These are phyloP conservation scores for Mesembrinibis cayennensis DNA, from an alignment of 2,113 vertebrate genomes.

Conservation along the genomic window DNA sequence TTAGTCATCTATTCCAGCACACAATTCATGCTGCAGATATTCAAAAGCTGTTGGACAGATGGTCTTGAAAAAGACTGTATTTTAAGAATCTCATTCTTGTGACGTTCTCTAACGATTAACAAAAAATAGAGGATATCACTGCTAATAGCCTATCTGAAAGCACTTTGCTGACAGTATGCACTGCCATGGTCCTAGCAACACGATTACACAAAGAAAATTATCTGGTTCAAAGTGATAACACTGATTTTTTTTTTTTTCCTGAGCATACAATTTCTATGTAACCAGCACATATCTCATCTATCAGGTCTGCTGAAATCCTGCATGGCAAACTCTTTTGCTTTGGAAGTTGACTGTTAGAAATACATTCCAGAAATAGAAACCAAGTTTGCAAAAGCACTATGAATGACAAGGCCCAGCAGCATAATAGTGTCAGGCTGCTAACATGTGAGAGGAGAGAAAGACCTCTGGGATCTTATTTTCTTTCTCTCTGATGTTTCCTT, in stretches of 20 bases:
- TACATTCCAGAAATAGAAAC: not conserved
- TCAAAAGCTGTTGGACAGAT: not conserved
- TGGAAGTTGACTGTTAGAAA: not conserved
- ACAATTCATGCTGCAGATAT: not conserved
- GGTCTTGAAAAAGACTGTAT: not conserved
- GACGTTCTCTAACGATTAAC: not conserved
- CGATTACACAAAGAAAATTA: not conserved
- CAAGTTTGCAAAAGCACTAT: not conserved
- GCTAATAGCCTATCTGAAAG: not conserved
- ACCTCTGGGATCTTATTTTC: slow-evolving; percentile 9
- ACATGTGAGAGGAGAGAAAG: not conserved
- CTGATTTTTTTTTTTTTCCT: not conserved
- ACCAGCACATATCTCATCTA: not conserved
- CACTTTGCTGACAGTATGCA: not conserved
- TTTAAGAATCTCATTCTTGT: not conserved
- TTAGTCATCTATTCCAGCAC: not conserved
- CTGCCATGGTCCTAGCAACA: not conserved
- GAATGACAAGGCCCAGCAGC: not conserved
- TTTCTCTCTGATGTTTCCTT: slow-evolving; percentile 15
- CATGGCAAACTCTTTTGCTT: not conserved
- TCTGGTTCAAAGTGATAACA: not conserved
- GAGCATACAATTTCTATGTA: not conserved
- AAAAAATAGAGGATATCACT: not conserved
- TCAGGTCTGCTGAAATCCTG: not conserved
- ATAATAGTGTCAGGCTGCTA: not conserved